phyloP scores from a whole-genome alignment of 1,140 invertebrate genomes.

The Zaprionus nigranus region DNA sequence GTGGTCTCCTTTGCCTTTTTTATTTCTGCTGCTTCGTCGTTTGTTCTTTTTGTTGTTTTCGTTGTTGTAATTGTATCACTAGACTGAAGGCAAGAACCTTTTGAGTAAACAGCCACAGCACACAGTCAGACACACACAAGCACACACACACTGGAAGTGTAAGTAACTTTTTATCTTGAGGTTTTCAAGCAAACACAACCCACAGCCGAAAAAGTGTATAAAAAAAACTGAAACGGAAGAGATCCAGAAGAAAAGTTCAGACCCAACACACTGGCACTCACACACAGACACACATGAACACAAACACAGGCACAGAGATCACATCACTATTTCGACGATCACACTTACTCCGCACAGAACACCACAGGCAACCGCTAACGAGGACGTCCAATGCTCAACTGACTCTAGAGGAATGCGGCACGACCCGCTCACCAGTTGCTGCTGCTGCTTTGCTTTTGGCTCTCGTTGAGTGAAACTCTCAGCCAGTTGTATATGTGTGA shows the following conservation, averaged over 20 bases:
- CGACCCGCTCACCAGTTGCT: conserved; percentile 34
- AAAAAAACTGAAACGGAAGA: conserved; percentile 27
- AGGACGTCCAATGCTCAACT: conserved; percentile 83
- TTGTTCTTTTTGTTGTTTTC: conserved; percentile 23
- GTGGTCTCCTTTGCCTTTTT: conserved; percentile 21
- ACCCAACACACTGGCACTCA: conserved; percentile 35
- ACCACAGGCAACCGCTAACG: conserved; percentile 79
- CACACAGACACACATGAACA: conserved; percentile 10
- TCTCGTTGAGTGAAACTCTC: conserved; percentile 68
- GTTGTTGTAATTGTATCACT: conserved; percentile 74
- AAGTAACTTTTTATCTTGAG: conserved; percentile 72
- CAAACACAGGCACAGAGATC: conserved; percentile 17
- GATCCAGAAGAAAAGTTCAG: conserved; percentile 66
- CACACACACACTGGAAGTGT: conserved; percentile 18
- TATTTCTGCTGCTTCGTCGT: conserved; percentile 40
- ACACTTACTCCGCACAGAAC: conserved; percentile 78
- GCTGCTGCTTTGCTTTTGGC: conserved; percentile 11
- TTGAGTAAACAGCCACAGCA: conserved; percentile 58
- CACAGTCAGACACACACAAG: conserved; percentile 1
- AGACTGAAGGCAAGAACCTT: conserved; percentile 76
- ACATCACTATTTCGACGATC: conserved; percentile 11
- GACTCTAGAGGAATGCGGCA: conserved; percentile 63
- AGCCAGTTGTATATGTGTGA: conserved; percentile 32
- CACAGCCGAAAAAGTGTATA: conserved; percentile 22
- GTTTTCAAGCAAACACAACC: conserved; percentile 53